These are phyloP conservation scores for Chironomus striatipennis DNA, from an alignment of 1,140 invertebrate genomes.

Conservation along the genomic window DNA sequence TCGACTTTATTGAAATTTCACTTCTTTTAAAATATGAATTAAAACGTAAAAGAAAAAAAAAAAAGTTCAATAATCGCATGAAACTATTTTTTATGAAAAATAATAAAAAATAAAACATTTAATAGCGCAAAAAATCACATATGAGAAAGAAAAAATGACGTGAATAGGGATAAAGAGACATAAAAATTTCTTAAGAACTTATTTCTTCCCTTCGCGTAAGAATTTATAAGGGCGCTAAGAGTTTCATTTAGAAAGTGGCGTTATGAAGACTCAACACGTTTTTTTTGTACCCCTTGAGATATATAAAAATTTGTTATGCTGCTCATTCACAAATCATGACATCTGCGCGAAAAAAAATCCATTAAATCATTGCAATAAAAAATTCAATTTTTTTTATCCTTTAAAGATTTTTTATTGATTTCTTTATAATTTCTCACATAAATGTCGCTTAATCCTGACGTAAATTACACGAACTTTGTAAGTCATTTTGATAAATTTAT, in stretches of 20 bases:
- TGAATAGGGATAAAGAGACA: not conserved
- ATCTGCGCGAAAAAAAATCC: conserved; percentile 12
- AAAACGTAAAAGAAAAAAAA: not conserved
- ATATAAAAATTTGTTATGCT: not conserved
- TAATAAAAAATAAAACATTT: not conserved
- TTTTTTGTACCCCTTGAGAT: not conserved
- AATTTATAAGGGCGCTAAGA: not conserved
- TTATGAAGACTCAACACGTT: not conserved
- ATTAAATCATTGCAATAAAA: conserved; percentile 14
- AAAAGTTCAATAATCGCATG: not conserved
- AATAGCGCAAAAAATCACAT: not conserved
- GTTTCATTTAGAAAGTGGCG: not conserved
- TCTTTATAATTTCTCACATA: not conserved
- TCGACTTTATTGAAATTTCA: not conserved
- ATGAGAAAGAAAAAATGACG: not conserved
- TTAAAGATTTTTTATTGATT: conserved; percentile 15
- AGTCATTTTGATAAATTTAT: not conserved
- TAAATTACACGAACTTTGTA: not conserved
- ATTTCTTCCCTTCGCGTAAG: not conserved
- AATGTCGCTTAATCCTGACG: not conserved
- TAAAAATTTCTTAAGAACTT: not conserved
- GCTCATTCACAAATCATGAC: conserved; percentile 1
- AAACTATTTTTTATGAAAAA: not conserved
- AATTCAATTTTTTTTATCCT: not conserved
- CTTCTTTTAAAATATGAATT: too few relatives aligned